These are phyloP conservation scores for Gadopsis marmoratus DNA, from an alignment of 2,797 vertebrate species.

Conservation along the genomic window DNA sequence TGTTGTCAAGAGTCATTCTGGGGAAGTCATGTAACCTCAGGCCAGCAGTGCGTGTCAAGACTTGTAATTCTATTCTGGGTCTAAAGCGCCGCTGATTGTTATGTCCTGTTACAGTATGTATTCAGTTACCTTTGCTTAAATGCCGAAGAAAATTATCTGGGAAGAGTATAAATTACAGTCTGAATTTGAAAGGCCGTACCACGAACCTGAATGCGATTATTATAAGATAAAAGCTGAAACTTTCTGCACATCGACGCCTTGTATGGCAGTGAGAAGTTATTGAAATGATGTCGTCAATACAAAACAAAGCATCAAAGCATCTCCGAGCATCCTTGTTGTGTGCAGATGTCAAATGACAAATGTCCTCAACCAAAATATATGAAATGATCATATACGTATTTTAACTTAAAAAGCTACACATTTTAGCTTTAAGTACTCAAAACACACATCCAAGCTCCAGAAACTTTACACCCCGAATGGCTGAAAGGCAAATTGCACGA, in stretches of 20 bases:
- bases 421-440: neutral
- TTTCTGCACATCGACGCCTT: neutral
- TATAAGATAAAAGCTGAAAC: neutral
- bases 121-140: neutral
- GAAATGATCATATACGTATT: neutral
- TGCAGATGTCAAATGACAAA: neutral
- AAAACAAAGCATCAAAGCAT: neutral
- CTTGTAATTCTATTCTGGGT: neutral
- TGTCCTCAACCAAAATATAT: neutral
- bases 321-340: neutral
- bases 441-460: neutral
- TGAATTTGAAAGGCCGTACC: neutral
- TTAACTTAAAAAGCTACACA: neutral
- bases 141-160: neutral
- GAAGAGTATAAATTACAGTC: neutral
- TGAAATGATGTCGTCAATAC: neutral
- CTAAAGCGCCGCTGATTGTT: neutral
- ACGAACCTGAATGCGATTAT: neutral
- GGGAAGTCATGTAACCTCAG: conserved; percentile 6
- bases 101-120: neutral
- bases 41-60: neutral
- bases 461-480: neutral
- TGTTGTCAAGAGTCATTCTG: neutral
- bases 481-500: neutral
- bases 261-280: neutral